Evolutionary conservation across 2,113 vertebrate species (phyloP).

Genomic region (Hylia prasina): DNA sequence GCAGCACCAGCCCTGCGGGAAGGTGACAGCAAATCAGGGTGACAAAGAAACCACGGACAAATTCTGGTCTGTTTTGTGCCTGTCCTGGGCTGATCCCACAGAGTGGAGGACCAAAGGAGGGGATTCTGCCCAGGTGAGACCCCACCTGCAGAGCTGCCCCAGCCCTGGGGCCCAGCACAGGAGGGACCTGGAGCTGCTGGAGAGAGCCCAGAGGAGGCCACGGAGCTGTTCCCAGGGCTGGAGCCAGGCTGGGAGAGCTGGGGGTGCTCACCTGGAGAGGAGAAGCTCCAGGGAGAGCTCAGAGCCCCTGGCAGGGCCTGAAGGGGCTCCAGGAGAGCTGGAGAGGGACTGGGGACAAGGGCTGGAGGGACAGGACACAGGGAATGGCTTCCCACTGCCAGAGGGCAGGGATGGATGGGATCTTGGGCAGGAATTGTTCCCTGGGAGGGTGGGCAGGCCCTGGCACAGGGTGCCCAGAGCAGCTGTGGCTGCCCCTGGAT

Average conservation of each 20-base stretch:
- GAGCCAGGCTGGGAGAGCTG: background rate
- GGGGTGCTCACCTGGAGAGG: background rate
- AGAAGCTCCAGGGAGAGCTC: background rate
- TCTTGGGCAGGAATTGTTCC: background rate
- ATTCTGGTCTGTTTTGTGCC: background rate
- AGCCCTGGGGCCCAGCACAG: background rate
- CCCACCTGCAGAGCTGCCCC: background rate
- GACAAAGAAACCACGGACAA: background rate
- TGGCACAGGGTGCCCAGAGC: background rate
- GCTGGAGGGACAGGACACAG: background rate
- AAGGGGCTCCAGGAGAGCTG: background rate
- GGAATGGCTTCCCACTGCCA: background rate
- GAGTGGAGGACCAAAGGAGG: no score
- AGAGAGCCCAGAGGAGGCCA: fast-evolving
- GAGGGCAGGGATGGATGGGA: background rate
- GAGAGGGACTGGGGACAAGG: background rate
- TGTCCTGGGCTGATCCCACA: background rate
- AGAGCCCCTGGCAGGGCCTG: background rate
- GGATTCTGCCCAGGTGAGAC: background rate
- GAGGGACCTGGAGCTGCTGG: background rate
- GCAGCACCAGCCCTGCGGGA: background rate
- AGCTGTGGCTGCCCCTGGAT: background rate
- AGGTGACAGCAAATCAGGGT: background rate
- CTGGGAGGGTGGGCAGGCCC: background rate
- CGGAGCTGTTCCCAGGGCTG: fast-evolving